Evolutionary conservation across 2,888 invertebrate species (phyloP).

Genomic region (Mesodorylaimus sp.): DNA sequence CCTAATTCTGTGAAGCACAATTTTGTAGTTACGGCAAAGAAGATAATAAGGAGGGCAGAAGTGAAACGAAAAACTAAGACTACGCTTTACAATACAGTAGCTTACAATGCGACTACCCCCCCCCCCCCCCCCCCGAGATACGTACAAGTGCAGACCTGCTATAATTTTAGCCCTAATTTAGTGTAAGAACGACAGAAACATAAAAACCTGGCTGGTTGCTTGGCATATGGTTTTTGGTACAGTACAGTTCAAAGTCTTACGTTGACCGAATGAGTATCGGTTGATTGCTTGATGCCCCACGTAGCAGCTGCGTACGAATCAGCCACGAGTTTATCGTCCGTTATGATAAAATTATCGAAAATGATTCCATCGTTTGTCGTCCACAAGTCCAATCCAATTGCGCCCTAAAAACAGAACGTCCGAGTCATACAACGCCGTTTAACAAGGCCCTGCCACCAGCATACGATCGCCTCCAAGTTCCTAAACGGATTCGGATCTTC

Average conservation of each 20-base stretch:
- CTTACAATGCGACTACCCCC: too few species aligned
- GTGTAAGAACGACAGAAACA: too few species aligned
- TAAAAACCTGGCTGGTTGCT: too few species aligned
- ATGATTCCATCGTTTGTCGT: slow-evolving; percentile 83
- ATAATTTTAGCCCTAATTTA: too few species aligned
- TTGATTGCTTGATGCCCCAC: slow-evolving; percentile 54
- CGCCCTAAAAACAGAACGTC: slow-evolving; percentile 43
- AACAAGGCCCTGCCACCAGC: slow-evolving; percentile 32
- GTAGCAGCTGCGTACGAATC: slow-evolving; percentile 61
- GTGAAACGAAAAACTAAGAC: too few species aligned
- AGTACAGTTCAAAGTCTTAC: not conserved
- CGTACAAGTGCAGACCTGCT: too few species aligned
- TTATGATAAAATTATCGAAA: slow-evolving; percentile 84
- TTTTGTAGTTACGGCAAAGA: too few species aligned
- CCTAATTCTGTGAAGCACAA: too few species aligned
- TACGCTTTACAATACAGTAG: too few species aligned
- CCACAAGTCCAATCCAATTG: slow-evolving; percentile 91
- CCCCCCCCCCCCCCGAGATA: too few species aligned
- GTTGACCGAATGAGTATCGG: slow-evolving; percentile 30
- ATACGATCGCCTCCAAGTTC: slow-evolving; percentile 72
- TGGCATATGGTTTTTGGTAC: too few species aligned
- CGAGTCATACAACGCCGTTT: not conserved
- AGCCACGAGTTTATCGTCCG: slow-evolving; percentile 58
- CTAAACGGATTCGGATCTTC: slow-evolving; percentile 65
- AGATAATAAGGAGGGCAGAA: too few species aligned